Evolutionary conservation across 2,888 invertebrate genomes (phyloP).

Genomic region (Phragmatobia fuliginosa): DNA sequence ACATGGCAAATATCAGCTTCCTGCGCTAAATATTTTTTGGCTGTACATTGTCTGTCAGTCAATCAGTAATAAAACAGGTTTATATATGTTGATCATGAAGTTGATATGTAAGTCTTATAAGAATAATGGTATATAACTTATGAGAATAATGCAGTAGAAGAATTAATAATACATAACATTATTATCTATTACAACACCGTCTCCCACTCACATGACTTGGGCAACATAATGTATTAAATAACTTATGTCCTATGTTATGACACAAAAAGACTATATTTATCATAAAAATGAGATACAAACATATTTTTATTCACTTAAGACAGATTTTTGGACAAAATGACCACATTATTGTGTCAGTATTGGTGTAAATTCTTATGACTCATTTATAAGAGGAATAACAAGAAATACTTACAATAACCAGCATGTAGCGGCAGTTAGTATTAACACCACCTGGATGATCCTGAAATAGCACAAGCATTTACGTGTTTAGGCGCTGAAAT

Average conservation of each 20-base stretch:
- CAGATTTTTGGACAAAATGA: background rate
- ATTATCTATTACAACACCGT: background rate
- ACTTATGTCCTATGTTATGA: background rate
- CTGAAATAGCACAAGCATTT: slow-evolving; percentile 83
- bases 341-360: background rate
- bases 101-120: background rate
- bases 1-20: too few species aligned
- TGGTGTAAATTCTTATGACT: slow-evolving; percentile 18
- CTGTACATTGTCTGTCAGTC: too few species aligned
- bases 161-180: background rate
- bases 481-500: slow-evolving; percentile 34
- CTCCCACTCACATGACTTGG: background rate
- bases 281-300: background rate
- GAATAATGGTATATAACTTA: background rate
- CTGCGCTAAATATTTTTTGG: too few species aligned
- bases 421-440: slow-evolving; percentile 94
- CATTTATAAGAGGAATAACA: slow-evolving; percentile 11
- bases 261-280: background rate
- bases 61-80: too few species aligned
- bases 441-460: slow-evolving; percentile 93
- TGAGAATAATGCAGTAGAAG: background rate
- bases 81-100: background rate
- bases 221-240: background rate
- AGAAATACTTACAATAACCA: slow-evolving; percentile 94
- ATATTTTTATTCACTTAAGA: background rate